These are phyloP conservation scores for Martes martes DNA, from an alignment of 2,113 vertebrate species.

Conservation along the genomic window DNA sequence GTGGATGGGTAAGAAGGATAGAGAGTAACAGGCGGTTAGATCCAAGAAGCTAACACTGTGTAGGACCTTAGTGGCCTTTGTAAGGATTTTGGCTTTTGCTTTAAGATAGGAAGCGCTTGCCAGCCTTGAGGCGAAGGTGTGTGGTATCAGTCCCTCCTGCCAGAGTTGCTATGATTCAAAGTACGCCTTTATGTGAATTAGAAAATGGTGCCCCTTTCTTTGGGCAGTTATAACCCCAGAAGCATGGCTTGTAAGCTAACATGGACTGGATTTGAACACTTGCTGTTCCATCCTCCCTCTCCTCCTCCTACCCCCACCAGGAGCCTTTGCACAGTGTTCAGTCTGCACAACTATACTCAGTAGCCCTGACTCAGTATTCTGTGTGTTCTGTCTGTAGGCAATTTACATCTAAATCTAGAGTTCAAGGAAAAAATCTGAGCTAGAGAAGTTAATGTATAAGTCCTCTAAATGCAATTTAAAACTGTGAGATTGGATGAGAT, in stretches of 20 bases:
- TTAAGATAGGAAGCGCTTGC: background rate
- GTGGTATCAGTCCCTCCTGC: background rate
- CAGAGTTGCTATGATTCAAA: background rate
- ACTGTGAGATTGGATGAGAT: background rate
- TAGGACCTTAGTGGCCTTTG: background rate
- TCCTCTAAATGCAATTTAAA: background rate
- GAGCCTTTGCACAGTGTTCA: background rate
- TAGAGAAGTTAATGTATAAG: background rate
- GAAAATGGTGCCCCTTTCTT: background rate
- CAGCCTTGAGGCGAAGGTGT: background rate
- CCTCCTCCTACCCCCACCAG: background rate
- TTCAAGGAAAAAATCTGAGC: background rate
- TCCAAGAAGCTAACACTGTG: background rate
- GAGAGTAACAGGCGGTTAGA: background rate
- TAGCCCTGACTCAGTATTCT: background rate
- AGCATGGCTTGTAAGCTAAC: background rate
- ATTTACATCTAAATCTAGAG: background rate
- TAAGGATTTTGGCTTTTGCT: background rate
- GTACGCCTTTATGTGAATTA: background rate
- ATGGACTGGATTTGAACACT: background rate
- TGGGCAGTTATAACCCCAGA: background rate
- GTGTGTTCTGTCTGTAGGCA: background rate
- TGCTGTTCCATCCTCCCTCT: background rate
- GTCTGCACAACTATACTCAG: background rate
- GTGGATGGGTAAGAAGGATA: background rate